Evolutionary conservation across 2,888 invertebrate species (phyloP), one percentile per base, ranked within the genome.

Genomic region (Cephus nigrinus): DNA sequence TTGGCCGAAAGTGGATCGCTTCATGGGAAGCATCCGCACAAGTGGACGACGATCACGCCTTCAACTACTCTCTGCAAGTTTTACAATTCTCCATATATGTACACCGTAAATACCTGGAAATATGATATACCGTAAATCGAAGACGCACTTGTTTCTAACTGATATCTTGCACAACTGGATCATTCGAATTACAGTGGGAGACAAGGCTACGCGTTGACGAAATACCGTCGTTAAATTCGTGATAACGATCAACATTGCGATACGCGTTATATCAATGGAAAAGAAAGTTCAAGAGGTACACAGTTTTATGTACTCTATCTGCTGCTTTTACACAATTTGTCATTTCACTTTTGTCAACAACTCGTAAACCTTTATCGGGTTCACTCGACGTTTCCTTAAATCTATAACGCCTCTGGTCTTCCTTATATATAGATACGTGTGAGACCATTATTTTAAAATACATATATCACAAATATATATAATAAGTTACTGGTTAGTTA

Each of bases 1-100:
- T 71, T 71, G 71, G 71, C 31, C 31, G 71, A 71, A 71, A 71
- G 31, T 71, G 31, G 71, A 71, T 71, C 71, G 71, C 9, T 71
- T 33, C 71, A 71, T 71, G 31, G 23, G 71, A 71, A 71, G 69
- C 31, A 23, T 71, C 71, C 31, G 32, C 71, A 33, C 71, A 31
- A 71, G 4, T 31, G 9, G 12, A 71, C 71, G 71, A 31, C 31
- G 71, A 32, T 33, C 71, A 71, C 32, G 12, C 71, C 31, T 33
- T 31, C 71, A 31, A 31, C 71, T 23, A 23, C 71, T 71, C 71
- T 33, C 32, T 15, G 71, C 23, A 23, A 55, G 55, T 23, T 55
- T 55, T 55, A 55, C 55, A 55, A 55, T 23, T 23, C 9, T 23
- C 23, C 55, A 55, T 55, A 55, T 55, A 55, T 23, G 55, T 23